Evolutionary conservation across 2,888 invertebrate genomes (phyloP).

Genomic region (Artemia sp.): DNA sequence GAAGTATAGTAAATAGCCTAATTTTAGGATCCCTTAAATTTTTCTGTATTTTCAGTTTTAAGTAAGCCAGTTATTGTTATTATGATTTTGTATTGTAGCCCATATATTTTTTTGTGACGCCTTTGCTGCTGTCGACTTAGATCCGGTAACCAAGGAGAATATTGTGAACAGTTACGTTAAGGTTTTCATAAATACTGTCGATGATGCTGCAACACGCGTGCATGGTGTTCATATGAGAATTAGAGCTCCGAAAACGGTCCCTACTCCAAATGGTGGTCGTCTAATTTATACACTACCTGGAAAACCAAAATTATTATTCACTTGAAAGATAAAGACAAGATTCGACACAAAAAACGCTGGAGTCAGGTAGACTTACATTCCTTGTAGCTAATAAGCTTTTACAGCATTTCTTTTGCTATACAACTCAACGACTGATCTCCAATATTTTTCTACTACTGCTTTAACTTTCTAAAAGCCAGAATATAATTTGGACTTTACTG

Average conservation of each 20-base stretch:
- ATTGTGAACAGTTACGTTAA: slow-evolving; percentile 66
- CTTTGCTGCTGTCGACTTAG: slow-evolving; percentile 45
- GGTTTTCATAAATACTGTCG: slow-evolving; percentile 49
- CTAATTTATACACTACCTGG: slow-evolving; percentile 69
- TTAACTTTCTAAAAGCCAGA: too few species aligned
- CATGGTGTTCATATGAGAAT: slow-evolving; percentile 44
- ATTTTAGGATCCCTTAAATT: slow-evolving; percentile 1
- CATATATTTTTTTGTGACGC: slow-evolving; percentile 76
- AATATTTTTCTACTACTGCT: too few species aligned
- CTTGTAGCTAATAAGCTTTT: slow-evolving; percentile 24
- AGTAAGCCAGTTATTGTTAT: slow-evolving; percentile 2
- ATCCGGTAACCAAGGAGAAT: slow-evolving; percentile 43
- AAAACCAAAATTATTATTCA: slow-evolving; percentile 64
- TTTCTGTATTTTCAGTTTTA: slow-evolving; percentile 5
- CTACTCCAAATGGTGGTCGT: slow-evolving; percentile 71
- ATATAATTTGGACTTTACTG: too few species aligned
- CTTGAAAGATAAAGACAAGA: slow-evolving; percentile 71
- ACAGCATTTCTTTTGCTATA: too few species aligned
- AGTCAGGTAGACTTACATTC: slow-evolving; percentile 52
- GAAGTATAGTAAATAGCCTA: too few species aligned
- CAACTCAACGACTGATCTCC: too few species aligned
- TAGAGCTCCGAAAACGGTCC: slow-evolving; percentile 51
- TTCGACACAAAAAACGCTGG: slow-evolving; percentile 78
- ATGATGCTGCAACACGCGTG: slow-evolving; percentile 54
- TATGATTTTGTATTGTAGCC: slow-evolving; percentile 35